Evolutionary conservation across 2,113 vertebrate genomes (phyloP), one percentile per base, ranked within the genome.

Genomic region (Pangasianodon hypophthalmus): DNA sequence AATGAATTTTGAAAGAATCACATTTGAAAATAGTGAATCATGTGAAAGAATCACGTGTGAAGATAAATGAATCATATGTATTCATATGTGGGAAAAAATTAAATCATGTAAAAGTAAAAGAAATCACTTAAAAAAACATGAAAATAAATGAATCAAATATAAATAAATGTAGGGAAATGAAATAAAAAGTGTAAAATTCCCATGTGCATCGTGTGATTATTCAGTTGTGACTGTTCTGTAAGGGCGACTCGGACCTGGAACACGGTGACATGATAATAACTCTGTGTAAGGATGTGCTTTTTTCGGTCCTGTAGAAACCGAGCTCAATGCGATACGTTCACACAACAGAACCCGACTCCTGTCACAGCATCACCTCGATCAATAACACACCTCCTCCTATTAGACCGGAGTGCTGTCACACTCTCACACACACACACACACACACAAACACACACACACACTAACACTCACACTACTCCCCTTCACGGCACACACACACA

Each of bases 311-410:
- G 46, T 41, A 82, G 52, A 79, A 84, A 71, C n/a, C 16, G 24
- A 44, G 64, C 84, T 86, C 86, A 60, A 88, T 71, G 86, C 37
- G n/a, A 85, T 75, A 75, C n/a, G 90, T 90, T 92, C 92, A 86
- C 91, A 89, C 92, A 88, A 93, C 60, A 90, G 91, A 93, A 92
- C 90, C 88, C 85, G 32, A 85, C 54, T 67, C 67, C 87, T 37
- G 88, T 37, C 82, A 89, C 87, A 73, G 71, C 92, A 91, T 95
- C 91, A 89, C 69, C 50, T 82, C 83, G 82, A 94, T 95, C 94
- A 71, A 94, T 95, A 89, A 5, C 64, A 88, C 91, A 89, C 80
- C 11, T 79, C 89, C 79, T 92, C 85, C 94, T 90, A 96, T 95
- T 94, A 94, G 93, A 91, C 90, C 87, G 60, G 90, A 93, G 92